phyloP scores from a whole-genome alignment of 2,797 vertebrate species.

The Poeciliopsis turneri region DNA sequence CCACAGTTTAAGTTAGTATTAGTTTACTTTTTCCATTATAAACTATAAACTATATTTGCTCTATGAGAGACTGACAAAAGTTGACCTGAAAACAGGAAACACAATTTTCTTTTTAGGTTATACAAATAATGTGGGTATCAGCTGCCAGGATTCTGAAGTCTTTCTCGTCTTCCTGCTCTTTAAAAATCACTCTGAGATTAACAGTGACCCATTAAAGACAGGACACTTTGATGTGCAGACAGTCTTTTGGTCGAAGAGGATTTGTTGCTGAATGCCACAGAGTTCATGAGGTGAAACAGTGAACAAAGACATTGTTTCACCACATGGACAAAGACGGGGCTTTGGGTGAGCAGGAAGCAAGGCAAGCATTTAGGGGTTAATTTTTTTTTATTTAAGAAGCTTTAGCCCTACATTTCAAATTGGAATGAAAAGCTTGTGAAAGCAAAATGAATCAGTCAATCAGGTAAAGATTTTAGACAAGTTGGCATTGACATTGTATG shows the following conservation, averaged over 20 bases:
- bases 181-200: neutral
- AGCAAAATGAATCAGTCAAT: neutral
- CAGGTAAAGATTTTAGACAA: neutral
- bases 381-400: neutral
- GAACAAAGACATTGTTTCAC: neutral
- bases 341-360: neutral
- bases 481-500: neutral
- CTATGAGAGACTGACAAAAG: neutral
- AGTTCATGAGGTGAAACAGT: neutral
- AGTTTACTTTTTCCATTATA: neutral
- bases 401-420: neutral
- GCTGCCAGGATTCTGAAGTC: neutral
- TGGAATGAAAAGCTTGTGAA: slow-evolving; percentile 1
- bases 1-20: too few relatives aligned
- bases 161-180: neutral
- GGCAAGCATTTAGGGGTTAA: neutral
- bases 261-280: neutral
- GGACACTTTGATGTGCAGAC: neutral
- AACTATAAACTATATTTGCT: neutral
- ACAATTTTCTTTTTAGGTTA: neutral
- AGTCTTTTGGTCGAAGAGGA: neutral
- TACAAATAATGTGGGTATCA: neutral
- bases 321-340: neutral
- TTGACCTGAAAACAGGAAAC: neutral
- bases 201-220: neutral